Conservation (phyloP, 2,113 vertebrate species). For the Tragelaphus strepsiceros region DNA sequence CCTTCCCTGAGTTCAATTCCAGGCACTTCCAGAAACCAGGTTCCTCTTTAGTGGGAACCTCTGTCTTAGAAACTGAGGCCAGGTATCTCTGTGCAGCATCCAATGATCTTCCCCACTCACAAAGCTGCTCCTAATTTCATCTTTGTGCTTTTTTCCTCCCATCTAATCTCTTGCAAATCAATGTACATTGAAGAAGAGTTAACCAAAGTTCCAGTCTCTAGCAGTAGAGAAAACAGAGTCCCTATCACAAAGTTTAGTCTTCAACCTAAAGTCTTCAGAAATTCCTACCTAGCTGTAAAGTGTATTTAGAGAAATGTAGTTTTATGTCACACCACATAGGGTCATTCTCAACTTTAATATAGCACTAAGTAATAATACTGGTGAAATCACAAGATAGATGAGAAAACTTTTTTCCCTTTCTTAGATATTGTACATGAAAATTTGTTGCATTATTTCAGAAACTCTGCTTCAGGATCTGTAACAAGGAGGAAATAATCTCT, state of each 20-base stretch:
- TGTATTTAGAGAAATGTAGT: not conserved
- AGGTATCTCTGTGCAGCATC: too few species aligned
- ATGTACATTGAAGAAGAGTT: not conserved
- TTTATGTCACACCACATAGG: not conserved
- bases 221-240: not conserved
- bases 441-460: not conserved
- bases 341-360: not conserved
- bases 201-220: not conserved
- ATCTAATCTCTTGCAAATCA: not conserved
- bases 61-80: not conserved
- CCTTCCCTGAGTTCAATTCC: not conserved
- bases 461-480: not conserved
- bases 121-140: not conserved
- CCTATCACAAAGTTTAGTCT: not conserved
- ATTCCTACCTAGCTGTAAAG: not conserved
- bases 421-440: not conserved
- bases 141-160: not conserved
- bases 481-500: not conserved
- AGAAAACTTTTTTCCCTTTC: not conserved
- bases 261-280: not conserved
- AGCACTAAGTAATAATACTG: not conserved
- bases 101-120: not conserved
- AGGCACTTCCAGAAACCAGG: not conserved
- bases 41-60: not conserved
- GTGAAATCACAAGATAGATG: not conserved